Evolutionary conservation across 2,797 vertebrate genomes (phyloP), one percentile per base, ranked within the genome.

Genomic region (Myotis vivesi): DNA sequence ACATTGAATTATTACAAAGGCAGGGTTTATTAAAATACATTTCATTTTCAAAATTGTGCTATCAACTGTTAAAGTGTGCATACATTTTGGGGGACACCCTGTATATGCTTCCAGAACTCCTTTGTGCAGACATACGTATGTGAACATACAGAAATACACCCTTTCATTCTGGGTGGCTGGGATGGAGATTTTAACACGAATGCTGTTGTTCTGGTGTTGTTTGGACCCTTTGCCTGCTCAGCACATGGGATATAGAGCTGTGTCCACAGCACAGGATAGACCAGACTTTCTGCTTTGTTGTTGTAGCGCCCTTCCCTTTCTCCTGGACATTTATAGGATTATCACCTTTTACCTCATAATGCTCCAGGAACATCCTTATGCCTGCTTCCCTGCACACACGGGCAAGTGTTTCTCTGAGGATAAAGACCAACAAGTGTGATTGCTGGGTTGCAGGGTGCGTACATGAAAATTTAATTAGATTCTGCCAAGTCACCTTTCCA

Each of bases 221-320:
- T 23, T 46, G 44, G 55, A 36, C n/a, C n/a, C 16, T 49, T 1
- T 33, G 68, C 75, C 75, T 68, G 8, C 23, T 41, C 68, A 12
- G 72, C 6, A 16, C 30, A 0, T 0, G 3, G 46, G 1, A 12
- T n/a, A 19, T 1, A n/a, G 33, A 2, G 49, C 8, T 0, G 0
- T 3, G 6, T 16, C 49, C 4, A 28, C 22, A 23, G 57, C 77
- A 4, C 28, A 1, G 46, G 6, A 41, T 16, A 25, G 30, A 77
- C n/a, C 55, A 28, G n/a, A 17, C 30, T 72, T 38, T 28, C n/a
- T 7, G n/a, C 20, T 36, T 10, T 6, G 28, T 7, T 15, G 36
- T 41, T 6, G 36, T 2, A 22, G 44, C 6, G 5, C 33, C 49
- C 2, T 20, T 8, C 20, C 22, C 81, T 23, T 59, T 8, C 38